Evolutionary conservation across 1,140 invertebrate species (phyloP).

Genomic region (Oncopeltus fasciatus): DNA sequence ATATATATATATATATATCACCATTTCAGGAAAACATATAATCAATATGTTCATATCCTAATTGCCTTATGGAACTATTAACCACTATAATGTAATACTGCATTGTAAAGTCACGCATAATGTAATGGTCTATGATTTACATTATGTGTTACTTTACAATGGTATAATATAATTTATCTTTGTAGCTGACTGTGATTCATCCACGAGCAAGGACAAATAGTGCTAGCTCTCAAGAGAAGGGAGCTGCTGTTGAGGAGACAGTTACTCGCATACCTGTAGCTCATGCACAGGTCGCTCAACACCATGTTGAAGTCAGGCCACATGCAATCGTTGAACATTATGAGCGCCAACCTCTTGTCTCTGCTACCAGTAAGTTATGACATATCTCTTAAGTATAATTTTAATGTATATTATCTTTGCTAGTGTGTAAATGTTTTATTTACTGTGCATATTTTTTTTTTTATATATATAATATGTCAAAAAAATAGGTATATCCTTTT

Average conservation of each 20-base stretch:
- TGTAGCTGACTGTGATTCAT: constrained; percentile 62
- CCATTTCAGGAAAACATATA: too few relatives aligned
- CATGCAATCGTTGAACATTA: constrained; percentile 31
- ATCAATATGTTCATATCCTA: too few relatives aligned
- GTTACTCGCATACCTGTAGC: constrained; percentile 27
- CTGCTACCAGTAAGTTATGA: constrained; percentile 26
- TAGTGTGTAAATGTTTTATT: too few relatives aligned
- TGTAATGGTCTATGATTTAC: too few relatives aligned
- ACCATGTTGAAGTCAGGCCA: constrained; percentile 36
- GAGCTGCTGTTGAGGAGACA: constrained; percentile 5
- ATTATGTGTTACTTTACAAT: background rate
- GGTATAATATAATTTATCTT: constrained; percentile 20
- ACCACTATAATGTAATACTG: too few relatives aligned
- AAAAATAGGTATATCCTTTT: background rate
- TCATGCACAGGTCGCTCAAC: constrained; percentile 45
- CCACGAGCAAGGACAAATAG: constrained; percentile 38
- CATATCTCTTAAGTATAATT: too few relatives aligned
- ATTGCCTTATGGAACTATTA: too few relatives aligned
- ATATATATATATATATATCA: too few relatives aligned
- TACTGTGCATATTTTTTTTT: too few relatives aligned
- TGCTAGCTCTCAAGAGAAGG: background rate
- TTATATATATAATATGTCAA: too few relatives aligned
- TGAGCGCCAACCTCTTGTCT: constrained; percentile 26
- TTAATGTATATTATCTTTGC: too few relatives aligned
- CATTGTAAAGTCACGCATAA: too few relatives aligned